Conservation (phyloP, 2,113 vertebrate genomes). For the Glaucidium brasilianum region DNA sequence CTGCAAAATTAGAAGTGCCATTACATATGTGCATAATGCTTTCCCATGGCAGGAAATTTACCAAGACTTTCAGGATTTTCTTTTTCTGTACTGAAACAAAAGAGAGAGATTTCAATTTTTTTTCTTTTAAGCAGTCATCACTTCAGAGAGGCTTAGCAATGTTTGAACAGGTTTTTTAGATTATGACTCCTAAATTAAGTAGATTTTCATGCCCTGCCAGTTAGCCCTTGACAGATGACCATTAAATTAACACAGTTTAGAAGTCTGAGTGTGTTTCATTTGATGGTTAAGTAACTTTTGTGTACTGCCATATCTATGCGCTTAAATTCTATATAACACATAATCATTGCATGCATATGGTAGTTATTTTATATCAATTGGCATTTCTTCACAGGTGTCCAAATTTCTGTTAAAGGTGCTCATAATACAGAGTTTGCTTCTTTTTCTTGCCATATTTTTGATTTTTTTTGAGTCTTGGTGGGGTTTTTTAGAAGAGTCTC, state of each 20-base stretch:
- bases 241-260: neutral
- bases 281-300: neutral
- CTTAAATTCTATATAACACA: neutral
- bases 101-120: neutral
- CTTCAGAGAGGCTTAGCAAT: neutral
- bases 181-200: neutral
- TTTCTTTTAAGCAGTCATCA: neutral
- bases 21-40: neutral
- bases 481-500: neutral
- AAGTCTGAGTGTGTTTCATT: neutral
- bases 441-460: neutral
- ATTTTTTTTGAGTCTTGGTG: neutral
- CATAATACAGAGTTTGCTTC: neutral
- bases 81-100: neutral
- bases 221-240: conserved; percentile 10
- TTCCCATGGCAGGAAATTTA: neutral
- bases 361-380: neutral
- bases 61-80: neutral
- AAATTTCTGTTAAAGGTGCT: neutral
- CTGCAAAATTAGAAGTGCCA: neutral
- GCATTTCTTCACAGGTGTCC: neutral
- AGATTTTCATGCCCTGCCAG: neutral
- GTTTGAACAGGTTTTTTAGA: conserved; percentile 39
- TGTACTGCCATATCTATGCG: neutral
- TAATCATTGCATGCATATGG: neutral